phyloP scores from a whole-genome alignment of 2,797 vertebrate species.

The Gobio occitaniae region DNA sequence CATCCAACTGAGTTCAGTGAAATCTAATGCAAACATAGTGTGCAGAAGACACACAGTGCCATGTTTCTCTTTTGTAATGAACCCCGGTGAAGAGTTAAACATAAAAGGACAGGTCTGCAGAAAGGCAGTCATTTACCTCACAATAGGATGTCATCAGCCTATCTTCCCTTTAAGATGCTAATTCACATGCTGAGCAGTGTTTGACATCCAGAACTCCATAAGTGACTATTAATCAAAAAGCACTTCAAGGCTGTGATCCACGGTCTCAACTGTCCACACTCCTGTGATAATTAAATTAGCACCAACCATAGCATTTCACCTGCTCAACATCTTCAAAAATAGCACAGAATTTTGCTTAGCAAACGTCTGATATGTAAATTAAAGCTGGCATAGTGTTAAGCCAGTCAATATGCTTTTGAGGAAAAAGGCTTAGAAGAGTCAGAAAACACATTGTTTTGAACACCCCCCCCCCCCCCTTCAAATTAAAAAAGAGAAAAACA shows the following conservation, averaged over 20 bases:
- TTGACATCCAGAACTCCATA: slow-evolving; percentile 40
- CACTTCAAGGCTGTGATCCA: slow-evolving; percentile 38
- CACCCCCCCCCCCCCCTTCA: background rate
- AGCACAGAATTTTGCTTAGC: slow-evolving; percentile 4
- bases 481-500: background rate
- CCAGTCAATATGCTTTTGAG: slow-evolving; percentile 26
- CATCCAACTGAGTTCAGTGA: slow-evolving; percentile 21
- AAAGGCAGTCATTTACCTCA: slow-evolving; percentile 51
- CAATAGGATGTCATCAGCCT: slow-evolving; percentile 44
- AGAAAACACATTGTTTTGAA: background rate
- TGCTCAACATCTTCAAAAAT: slow-evolving; percentile 17
- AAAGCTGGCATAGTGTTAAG: slow-evolving; percentile 3
- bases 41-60: slow-evolving; percentile 7
- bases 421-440: background rate
- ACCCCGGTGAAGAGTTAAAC: slow-evolving; percentile 29
- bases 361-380: slow-evolving; percentile 40
- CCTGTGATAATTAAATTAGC: slow-evolving; percentile 47
- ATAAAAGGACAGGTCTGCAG: slow-evolving; percentile 37
- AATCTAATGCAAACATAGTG: slow-evolving; percentile 12
- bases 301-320: slow-evolving; percentile 4
- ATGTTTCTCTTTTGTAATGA: slow-evolving; percentile 24
- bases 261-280: slow-evolving; percentile 32
- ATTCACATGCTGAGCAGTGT: slow-evolving; percentile 30
- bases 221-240: slow-evolving; percentile 48
- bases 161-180: slow-evolving; percentile 54